Conservation (phyloP, 2,888 invertebrate genomes). For the Sialis lutaria region DNA sequence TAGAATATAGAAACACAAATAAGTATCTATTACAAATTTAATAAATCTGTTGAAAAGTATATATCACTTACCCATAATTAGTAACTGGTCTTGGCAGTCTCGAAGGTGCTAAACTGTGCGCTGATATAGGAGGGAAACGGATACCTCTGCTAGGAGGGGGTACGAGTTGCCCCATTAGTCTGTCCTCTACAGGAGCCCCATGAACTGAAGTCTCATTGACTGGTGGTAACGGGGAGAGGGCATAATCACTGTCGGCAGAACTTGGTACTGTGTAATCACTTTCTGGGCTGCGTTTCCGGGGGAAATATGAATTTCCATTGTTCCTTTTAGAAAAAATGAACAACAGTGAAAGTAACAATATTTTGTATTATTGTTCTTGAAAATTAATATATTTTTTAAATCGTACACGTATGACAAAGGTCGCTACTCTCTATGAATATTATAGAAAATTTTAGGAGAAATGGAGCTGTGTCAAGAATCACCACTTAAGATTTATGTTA, state of each 20-base stretch:
- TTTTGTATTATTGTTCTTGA: neutral
- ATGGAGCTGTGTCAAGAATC: too few species aligned
- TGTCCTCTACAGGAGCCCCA: slow-evolving; percentile 3
- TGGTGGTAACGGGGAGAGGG: slow-evolving; percentile 4
- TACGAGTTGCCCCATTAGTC: slow-evolving; percentile 5
- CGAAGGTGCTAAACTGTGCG: slow-evolving; percentile 4
- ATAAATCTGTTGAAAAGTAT: too few species aligned
- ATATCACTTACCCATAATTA: neutral
- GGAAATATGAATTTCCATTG: neutral
- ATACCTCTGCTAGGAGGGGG: slow-evolving; percentile 4
- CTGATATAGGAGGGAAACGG: slow-evolving; percentile 4
- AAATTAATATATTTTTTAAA: neutral
- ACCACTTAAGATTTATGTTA: too few species aligned
- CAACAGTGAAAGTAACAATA: neutral
- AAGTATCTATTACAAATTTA: too few species aligned
- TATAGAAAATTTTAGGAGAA: too few species aligned
- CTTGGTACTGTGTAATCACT: slow-evolving; percentile 13
- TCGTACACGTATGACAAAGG: neutral
- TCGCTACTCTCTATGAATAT: too few species aligned
- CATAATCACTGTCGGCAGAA: slow-evolving; percentile 6
- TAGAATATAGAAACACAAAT: too few species aligned
- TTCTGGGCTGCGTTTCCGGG: slow-evolving; percentile 11
- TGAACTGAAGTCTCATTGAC: neutral
- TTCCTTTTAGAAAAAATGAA: neutral
- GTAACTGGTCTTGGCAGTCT: neutral